Conservation (phyloP, 1,140 invertebrate species). For the Ruditapes philippinarum region DNA sequence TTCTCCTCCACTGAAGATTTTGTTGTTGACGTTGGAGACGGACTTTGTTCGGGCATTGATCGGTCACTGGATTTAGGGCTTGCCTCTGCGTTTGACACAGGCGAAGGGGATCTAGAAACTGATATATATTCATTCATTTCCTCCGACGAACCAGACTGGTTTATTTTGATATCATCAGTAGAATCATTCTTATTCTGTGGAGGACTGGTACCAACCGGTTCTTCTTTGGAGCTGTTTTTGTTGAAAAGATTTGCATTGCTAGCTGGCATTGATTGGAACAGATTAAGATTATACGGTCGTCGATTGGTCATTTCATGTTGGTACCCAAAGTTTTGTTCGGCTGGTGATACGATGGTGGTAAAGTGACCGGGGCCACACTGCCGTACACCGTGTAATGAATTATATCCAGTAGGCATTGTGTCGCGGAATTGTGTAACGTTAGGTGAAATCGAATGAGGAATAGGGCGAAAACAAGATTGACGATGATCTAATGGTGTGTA, state of each 20-base stretch:
- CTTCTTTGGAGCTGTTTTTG: not conserved
- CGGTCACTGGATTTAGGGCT: conserved; percentile 52
- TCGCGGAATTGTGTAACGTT: not conserved
- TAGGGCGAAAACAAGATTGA: not conserved
- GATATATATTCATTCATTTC: conserved; percentile 18
- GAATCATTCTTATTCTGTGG: conserved; percentile 47
- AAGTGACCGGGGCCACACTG: not conserved
- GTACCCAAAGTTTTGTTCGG: not conserved
- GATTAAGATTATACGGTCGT: not conserved
- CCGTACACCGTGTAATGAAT: not conserved
- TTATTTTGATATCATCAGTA: conserved; percentile 16
- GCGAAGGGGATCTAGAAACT: conserved; percentile 40
- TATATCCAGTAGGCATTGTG: not conserved
- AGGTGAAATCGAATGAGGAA: not conserved
- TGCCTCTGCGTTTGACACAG: conserved; percentile 5
- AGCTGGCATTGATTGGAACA: not conserved
- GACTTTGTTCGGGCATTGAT: conserved; percentile 44
- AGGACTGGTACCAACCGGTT: not conserved
- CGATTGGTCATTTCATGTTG: conserved; percentile 17
- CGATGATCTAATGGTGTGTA: not conserved
- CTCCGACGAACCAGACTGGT: not conserved
- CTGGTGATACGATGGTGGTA: not conserved
- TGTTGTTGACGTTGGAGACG: conserved; percentile 15
- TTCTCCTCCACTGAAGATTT: conserved; percentile 8
- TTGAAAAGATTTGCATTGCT: not conserved